phyloP scores from a whole-genome alignment of 1,140 invertebrate species.

The Ceratosolen solmsi region DNA sequence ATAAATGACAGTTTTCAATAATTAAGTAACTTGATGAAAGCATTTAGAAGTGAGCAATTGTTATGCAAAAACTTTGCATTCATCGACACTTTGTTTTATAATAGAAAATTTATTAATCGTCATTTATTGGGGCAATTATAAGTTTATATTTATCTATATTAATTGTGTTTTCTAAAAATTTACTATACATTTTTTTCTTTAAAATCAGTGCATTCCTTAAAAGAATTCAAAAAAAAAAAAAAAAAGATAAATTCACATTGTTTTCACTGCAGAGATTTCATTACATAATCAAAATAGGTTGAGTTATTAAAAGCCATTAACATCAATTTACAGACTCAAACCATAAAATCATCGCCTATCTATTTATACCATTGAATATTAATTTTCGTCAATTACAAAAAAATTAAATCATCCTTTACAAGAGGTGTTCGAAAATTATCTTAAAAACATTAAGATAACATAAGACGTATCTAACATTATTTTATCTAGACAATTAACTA shows the following conservation, averaged over 20 bases:
- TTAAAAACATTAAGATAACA: conserved; percentile 44
- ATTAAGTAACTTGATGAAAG: conserved; percentile 41
- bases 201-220: conserved; percentile 40
- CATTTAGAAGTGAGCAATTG: conserved; percentile 31
- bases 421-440: conserved; percentile 45
- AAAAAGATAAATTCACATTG: conserved; percentile 32
- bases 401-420: conserved; percentile 38
- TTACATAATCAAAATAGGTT: conserved; percentile 31
- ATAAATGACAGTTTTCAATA: conserved; percentile 22
- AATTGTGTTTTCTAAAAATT: conserved; percentile 33
- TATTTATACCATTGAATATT: conserved; percentile 39
- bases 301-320: conserved; percentile 43
- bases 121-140: conserved; percentile 43
- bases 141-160: conserved; percentile 40
- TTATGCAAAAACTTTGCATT: conserved; percentile 40
- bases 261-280: conserved; percentile 38
- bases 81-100: conserved; percentile 38
- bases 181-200: conserved; percentile 35
- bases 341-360: conserved; percentile 39
- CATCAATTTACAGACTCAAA: conserved; percentile 45
- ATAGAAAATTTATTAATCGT: conserved; percentile 38
- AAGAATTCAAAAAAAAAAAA: conserved; percentile 45
- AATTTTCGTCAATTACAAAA: conserved; percentile 42
- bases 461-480: conserved; percentile 28
- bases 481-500: conserved; percentile 49